A percentile compares a stretch with the other conserved stretches of the same genome.
phyloP scores from a whole-genome alignment of 2,113 vertebrate genomes.

The Crocuta crocuta region DNA sequence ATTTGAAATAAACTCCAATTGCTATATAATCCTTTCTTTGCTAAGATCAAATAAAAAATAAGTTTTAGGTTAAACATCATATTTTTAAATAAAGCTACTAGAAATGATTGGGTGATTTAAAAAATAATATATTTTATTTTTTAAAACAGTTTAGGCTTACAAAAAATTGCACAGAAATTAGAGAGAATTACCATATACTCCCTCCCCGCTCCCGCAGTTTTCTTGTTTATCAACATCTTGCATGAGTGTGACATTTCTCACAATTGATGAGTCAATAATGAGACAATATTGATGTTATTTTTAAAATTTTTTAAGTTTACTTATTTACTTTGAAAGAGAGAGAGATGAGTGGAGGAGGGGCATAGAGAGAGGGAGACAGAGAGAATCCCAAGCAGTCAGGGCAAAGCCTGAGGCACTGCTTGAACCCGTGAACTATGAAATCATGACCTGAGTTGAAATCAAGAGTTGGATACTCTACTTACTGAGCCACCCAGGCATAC shows the following conservation, averaged over 20 bases:
- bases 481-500: too few species aligned
- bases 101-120: neutral
- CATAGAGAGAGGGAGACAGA: too few species aligned
- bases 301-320: too few species aligned
- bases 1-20: too few species aligned
- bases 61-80: neutral
- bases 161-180: neutral
- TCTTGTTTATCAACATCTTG: neutral
- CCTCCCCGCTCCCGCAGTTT: rapidly evolving
- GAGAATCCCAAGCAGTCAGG: too few species aligned
- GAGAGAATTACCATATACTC: neutral
- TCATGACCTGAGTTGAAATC: too few species aligned
- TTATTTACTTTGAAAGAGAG: too few species aligned
- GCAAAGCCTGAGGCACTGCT: too few species aligned
- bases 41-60: neutral
- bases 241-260: neutral
- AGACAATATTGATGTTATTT: neutral
- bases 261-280: neutral
- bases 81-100: neutral
- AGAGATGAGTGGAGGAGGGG: too few species aligned
- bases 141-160: neutral
- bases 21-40: too few species aligned
- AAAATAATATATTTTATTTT: neutral
- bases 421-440: too few species aligned
- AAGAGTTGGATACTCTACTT: too few species aligned